A percentile compares a stretch with the other conserved stretches of the same genome.
Conservation (phyloP, 1,140 invertebrate species). For the Riptortus pedestris region DNA sequence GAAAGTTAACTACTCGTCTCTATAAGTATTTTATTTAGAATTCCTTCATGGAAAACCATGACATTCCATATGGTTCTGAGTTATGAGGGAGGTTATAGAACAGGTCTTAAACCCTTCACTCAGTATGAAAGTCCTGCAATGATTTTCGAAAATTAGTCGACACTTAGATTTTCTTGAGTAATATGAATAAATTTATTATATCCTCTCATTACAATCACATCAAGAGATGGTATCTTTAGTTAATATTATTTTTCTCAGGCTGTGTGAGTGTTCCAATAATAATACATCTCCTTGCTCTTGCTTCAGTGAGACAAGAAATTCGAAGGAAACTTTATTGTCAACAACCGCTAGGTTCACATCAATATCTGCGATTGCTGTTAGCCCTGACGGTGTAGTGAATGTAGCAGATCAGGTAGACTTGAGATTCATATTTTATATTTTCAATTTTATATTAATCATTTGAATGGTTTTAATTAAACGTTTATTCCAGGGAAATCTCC, state of each 20-base stretch:
- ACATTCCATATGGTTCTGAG: too few relatives aligned
- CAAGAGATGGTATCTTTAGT: not conserved
- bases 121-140: too few relatives aligned
- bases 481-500: constrained; percentile 51
- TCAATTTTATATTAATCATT: not conserved
- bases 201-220: too few relatives aligned
- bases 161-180: too few relatives aligned
- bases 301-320: constrained; percentile 29
- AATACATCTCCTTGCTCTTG: constrained; percentile 36
- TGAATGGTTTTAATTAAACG: not conserved
- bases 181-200: too few relatives aligned
- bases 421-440: constrained; percentile 60
- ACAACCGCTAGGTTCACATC: constrained; percentile 83
- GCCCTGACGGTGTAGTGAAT: constrained; percentile 85
- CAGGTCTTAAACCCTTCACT: too few relatives aligned
- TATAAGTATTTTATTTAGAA: too few relatives aligned
- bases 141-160: too few relatives aligned
- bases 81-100: too few relatives aligned
- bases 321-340: constrained; percentile 64
- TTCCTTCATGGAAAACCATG: too few relatives aligned
- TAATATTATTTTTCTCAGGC: constrained; percentile 27
- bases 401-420: constrained; percentile 80
- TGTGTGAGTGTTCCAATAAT: constrained; percentile 32
- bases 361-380: constrained; percentile 83
- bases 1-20: too few relatives aligned